phyloP scores from a whole-genome alignment of 2,888 invertebrate genomes.

The Serrognathus titanus region DNA sequence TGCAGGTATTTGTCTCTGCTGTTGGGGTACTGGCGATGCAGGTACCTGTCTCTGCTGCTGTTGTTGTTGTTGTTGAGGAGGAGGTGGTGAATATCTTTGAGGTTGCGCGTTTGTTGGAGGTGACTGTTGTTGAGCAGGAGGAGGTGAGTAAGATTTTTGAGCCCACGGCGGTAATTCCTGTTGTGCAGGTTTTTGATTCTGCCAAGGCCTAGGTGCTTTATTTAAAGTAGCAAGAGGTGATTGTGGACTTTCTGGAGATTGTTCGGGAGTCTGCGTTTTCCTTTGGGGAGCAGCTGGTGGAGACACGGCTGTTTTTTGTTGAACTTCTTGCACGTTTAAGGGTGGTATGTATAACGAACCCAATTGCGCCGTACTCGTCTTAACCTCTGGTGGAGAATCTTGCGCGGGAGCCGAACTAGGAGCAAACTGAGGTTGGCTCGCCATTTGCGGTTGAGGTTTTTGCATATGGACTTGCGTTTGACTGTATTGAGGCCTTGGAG shows the following conservation, averaged over 20 bases:
- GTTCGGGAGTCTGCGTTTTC: slow-evolving; percentile 27
- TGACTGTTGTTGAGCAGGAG: slow-evolving; percentile 26
- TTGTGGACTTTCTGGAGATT: slow-evolving; percentile 35
- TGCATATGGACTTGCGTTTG: neutral
- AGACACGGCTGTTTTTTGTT: slow-evolving; percentile 5
- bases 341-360: slow-evolving; percentile 58
- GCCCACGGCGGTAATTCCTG: slow-evolving; percentile 55
- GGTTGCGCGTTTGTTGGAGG: neutral
- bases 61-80: slow-evolving; percentile 46
- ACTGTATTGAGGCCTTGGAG: neutral
- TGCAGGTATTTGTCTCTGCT: slow-evolving; percentile 28
- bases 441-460: neutral
- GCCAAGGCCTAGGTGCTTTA: slow-evolving; percentile 62
- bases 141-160: slow-evolving; percentile 16
- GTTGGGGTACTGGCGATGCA: slow-evolving; percentile 48
- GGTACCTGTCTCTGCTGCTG: slow-evolving; percentile 35
- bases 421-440: neutral
- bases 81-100: slow-evolving; percentile 36
- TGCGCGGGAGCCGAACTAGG: neutral
- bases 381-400: slow-evolving; percentile 20
- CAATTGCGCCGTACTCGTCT: slow-evolving; percentile 43
- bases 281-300: slow-evolving; percentile 43
- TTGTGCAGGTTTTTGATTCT: slow-evolving; percentile 45
- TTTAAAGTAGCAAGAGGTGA: slow-evolving; percentile 51
- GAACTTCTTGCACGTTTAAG: slow-evolving; percentile 18